Evolutionary conservation across 1,140 invertebrate species (phyloP).

Genomic region (Dolichoris vasculosae): DNA sequence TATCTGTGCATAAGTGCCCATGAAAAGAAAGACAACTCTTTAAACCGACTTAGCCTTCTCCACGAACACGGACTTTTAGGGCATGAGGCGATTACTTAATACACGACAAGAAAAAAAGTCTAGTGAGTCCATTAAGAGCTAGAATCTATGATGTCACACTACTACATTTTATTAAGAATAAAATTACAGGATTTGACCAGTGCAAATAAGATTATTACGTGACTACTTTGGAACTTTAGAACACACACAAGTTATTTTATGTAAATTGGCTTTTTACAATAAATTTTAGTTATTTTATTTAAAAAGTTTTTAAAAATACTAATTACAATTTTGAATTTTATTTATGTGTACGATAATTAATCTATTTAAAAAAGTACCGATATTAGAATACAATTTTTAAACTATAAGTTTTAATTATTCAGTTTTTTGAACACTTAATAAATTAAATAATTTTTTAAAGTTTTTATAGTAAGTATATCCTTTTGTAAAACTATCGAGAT

Average conservation of each 20-base stretch:
- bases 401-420: too few species aligned
- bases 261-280: neutral
- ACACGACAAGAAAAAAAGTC: conserved; percentile 5
- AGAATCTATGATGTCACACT: conserved; percentile 4
- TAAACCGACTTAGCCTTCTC: conserved; percentile 34
- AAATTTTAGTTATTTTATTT: neutral
- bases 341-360: neutral
- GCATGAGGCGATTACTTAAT: conserved; percentile 27
- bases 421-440: too few species aligned
- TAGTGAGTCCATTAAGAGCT: conserved; percentile 1
- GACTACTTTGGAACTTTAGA: neutral
- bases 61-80: conserved; percentile 29
- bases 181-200: conserved; percentile 4
- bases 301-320: neutral
- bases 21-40: conserved; percentile 13
- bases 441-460: too few species aligned
- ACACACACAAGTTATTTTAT: neutral
- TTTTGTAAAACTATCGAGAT: too few species aligned
- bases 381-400: too few species aligned
- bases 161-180: neutral
- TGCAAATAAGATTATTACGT: conserved; percentile 2
- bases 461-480: too few species aligned
- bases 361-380: too few species aligned
- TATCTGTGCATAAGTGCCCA: conserved; percentile 25
- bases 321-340: neutral